Evolutionary conservation across 1,140 invertebrate genomes (phyloP).

Genomic region (Pseudomyrmex cubaensis): DNA sequence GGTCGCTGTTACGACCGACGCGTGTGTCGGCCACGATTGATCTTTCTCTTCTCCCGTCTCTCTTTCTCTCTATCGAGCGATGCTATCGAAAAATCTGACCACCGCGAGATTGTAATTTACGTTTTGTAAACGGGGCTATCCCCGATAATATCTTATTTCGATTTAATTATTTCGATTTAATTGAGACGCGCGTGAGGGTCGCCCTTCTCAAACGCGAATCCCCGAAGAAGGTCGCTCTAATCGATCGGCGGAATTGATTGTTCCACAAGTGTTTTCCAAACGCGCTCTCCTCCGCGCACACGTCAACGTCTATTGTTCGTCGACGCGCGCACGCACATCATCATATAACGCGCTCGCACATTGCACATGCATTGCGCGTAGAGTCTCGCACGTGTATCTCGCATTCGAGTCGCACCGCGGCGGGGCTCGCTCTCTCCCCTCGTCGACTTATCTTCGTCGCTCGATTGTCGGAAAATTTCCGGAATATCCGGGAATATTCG

Average conservation of each 20-base stretch:
- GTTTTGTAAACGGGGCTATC: too few species aligned
- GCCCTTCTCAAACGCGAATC: not conserved
- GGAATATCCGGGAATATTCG: not conserved
- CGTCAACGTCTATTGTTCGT: slow-evolving; percentile 19
- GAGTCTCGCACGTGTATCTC: not conserved
- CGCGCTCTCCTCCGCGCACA: slow-evolving; percentile 15
- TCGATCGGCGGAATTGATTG: slow-evolving; percentile 51
- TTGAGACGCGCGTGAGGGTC: not conserved
- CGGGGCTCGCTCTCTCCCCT: not conserved
- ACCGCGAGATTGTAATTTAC: not conserved
- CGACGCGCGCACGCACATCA: not conserved
- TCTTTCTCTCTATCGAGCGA: not conserved
- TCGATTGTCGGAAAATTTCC: not conserved
- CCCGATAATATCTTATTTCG: not conserved
- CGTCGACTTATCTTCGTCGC: not conserved
- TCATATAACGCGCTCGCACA: not conserved
- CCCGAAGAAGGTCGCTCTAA: not conserved
- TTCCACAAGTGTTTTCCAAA: slow-evolving; percentile 52
- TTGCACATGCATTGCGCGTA: not conserved
- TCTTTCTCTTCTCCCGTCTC: not conserved
- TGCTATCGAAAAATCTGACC: not conserved
- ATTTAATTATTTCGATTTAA: slow-evolving; percentile 24
- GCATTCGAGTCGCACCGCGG: not conserved
- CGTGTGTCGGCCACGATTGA: not conserved
- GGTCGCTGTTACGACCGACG: not conserved